Percentiles rank a stretch among this genome's conserved stretches.
These are phyloP conservation scores for Agriopis leucophaearia DNA, from an alignment of 2,888 invertebrate species.

Conservation along the genomic window DNA sequence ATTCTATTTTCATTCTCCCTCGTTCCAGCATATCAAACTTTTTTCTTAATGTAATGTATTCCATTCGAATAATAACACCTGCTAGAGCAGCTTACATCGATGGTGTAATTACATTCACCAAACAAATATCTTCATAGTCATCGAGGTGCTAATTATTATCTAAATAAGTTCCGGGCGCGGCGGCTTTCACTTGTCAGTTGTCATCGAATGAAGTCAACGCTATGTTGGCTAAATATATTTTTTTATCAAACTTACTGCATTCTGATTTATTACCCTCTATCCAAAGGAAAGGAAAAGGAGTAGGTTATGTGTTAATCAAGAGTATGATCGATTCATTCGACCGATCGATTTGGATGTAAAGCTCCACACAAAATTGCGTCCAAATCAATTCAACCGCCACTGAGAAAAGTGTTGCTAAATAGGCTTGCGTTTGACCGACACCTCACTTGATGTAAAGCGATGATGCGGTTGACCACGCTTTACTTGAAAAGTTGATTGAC, in stretches of 20 bases:
- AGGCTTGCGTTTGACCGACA: too few relatives aligned
- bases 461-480: too few relatives aligned
- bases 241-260: background rate
- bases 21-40: slow-evolving; percentile 7
- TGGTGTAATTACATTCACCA: slow-evolving; percentile 41
- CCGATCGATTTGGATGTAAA: too few relatives aligned
- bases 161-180: slow-evolving; percentile 41
- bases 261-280: too few relatives aligned
- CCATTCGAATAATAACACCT: slow-evolving; percentile 23
- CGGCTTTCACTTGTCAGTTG: slow-evolving; percentile 43
- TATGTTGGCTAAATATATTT: slow-evolving; percentile 7
- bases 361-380: too few relatives aligned
- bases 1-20: background rate
- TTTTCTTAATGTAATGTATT: slow-evolving; percentile 25
- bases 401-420: too few relatives aligned
- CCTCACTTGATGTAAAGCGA: too few relatives aligned
- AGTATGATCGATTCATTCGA: too few relatives aligned
- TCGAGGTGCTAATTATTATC: slow-evolving; percentile 46
- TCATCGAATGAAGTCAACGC: slow-evolving; percentile 23
- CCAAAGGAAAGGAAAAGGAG: too few relatives aligned
- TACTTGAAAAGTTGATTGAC: too few relatives aligned
- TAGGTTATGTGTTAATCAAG: too few relatives aligned
- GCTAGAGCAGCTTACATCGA: slow-evolving; percentile 10
- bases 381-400: too few relatives aligned
- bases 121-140: slow-evolving; percentile 28